Percentiles rank a stretch among this genome's conserved stretches.
Evolutionary conservation across 2,113 vertebrate genomes (phyloP).

Genomic region (Oreochromis tanganicae): DNA sequence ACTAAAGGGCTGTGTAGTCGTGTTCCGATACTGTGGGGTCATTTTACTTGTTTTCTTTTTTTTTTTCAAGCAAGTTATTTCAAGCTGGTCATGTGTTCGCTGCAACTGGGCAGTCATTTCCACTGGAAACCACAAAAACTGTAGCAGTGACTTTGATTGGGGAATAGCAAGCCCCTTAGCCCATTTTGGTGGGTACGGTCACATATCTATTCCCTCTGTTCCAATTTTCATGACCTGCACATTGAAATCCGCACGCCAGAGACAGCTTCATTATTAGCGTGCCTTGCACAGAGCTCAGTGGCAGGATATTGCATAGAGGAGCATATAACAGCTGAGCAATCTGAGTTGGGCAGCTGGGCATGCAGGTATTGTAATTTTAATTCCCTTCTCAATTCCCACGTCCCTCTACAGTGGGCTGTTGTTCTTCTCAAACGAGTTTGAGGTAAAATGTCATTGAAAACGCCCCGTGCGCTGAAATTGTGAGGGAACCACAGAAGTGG

Average conservation of each 20-base stretch:
- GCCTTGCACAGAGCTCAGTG: conserved; percentile 54
- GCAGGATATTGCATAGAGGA: conserved; percentile 68
- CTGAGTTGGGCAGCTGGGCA: conserved; percentile 63
- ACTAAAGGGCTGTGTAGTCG: conserved; percentile 25
- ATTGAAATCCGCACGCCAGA: conserved; percentile 50
- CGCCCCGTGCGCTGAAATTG: conserved; percentile 1
- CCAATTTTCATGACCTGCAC: conserved; percentile 56
- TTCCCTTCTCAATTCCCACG: conserved; percentile 56
- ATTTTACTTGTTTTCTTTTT: conserved; percentile 25
- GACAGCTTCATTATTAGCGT: conserved; percentile 64
- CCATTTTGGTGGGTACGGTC: conserved; percentile 30
- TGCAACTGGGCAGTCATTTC: conserved; percentile 27
- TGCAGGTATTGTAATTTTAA: conserved; percentile 68
- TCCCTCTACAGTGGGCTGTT: conserved; percentile 39
- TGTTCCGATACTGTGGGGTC: conserved; percentile 28
- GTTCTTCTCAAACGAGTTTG: conserved; percentile 52
- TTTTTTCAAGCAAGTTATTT: not conserved
- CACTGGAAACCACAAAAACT: conserved; percentile 20
- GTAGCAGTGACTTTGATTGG: conserved; percentile 26
- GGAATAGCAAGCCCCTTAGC: conserved; percentile 41
- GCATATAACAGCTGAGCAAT: conserved; percentile 66
- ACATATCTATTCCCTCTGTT: conserved; percentile 56
- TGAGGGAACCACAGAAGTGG: not conserved
- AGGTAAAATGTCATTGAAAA: conserved; percentile 36
- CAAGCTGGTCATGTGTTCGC: conserved; percentile 19